Conservation (phyloP, 2,797 vertebrate species). For the Bufotes viridis region DNA sequence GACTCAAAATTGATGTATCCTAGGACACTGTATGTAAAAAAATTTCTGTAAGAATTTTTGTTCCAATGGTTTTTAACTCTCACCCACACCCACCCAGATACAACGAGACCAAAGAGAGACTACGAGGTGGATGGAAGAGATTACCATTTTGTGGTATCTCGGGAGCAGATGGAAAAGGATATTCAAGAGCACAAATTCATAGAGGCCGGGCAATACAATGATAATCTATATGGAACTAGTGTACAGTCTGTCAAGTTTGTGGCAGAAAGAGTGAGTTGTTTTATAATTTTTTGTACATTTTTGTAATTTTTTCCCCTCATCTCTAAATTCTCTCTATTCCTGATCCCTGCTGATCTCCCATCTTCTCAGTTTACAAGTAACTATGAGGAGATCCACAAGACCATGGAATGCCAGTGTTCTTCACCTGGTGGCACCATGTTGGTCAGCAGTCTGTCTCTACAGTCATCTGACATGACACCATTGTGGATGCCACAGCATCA, state of each 20-base stretch:
- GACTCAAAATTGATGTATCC: background rate
- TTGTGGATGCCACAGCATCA: too few relatives aligned
- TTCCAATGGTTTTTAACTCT: background rate
- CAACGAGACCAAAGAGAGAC: slow-evolving; percentile 91
- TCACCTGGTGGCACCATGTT: background rate
- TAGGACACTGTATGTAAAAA: background rate
- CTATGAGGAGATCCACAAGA: too few relatives aligned
- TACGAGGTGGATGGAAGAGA: slow-evolving; percentile 96
- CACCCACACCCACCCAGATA: slow-evolving; percentile 76
- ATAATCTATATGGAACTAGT: slow-evolving; percentile 96
- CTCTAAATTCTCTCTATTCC: too few relatives aligned
- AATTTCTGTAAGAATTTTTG: background rate
- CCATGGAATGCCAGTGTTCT: too few relatives aligned
- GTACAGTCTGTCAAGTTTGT: slow-evolving; percentile 97
- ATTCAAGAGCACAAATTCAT: slow-evolving; percentile 99
- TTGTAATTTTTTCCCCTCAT: too few relatives aligned
- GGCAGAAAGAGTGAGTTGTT: slow-evolving; percentile 88
- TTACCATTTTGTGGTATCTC: slow-evolving; percentile 95
- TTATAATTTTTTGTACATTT: background rate
- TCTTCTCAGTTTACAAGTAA: too few relatives aligned
- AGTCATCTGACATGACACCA: too few relatives aligned
- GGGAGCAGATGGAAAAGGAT: slow-evolving; percentile 98
- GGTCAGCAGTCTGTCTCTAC: background rate
- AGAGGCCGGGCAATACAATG: slow-evolving; percentile 97
- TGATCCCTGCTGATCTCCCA: too few relatives aligned